Evolutionary conservation across 2,888 invertebrate genomes (phyloP), one percentile per base, ranked within the genome.

Genomic region (Agonopterix subpropinquella): DNA sequence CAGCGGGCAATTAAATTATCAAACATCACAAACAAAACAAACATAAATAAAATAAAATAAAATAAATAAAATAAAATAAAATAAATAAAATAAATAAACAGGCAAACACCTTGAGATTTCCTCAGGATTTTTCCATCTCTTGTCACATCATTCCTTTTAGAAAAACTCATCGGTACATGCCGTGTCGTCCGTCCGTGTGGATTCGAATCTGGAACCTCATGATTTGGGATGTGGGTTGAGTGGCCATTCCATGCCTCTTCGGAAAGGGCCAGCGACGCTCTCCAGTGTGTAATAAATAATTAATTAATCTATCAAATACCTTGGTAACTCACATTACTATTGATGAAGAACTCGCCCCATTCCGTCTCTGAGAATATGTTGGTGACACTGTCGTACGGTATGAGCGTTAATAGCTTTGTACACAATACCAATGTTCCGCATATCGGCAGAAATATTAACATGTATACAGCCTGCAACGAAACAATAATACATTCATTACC

Each of bases 261-360:
- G 9, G n/a, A n/a, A n/a, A n/a, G n/a, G n/a, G n/a, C n/a, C n/a
- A n/a, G n/a, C n/a, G n/a, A n/a, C n/a, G n/a, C n/a, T n/a, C n/a
- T n/a, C n/a, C n/a, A n/a, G n/a, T n/a, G n/a, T n/a, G n/a, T n/a
- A n/a, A n/a, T n/a, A 4, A 28, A 28, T 10, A 28, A 43, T 28
- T 10, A 18, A 41, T 7, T 11, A 41, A 11, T 37, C 37, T 2
- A 37, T 37, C 18, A 43, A 43, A 11, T 5, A 43, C 8, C 43
- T 11, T 43, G 35, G 9, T 15, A 13, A 79, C 85, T 77, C 80
- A 94, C 95, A 85, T 93, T 93, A 48, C 93, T 92, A 70, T 96
- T 96, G 44, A 94, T 89, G 71, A 97, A 94, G 80, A 96, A 96
- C 70, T 96, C 96, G 59, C 90, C 91, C 92, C 96, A 96, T 41